Evolutionary conservation across 2,888 invertebrate species (phyloP), one percentile per base, ranked within the genome.

Genomic region (Tetragonisca angustula): DNA sequence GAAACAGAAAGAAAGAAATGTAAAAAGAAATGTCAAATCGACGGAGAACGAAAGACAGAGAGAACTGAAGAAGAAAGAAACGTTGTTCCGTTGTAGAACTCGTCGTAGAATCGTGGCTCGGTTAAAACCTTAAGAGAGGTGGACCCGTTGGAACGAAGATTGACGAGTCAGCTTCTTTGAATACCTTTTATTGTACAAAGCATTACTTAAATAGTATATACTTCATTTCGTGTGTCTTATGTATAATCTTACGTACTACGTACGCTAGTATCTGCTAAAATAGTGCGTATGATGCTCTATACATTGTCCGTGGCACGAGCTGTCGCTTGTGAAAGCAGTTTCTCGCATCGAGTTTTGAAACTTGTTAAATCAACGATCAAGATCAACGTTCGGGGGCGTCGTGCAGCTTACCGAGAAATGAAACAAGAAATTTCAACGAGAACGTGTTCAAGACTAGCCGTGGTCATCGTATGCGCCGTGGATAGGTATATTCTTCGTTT

Each of bases 161-260:
- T 69, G 85, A 84, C 69, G 64, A 83, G 76, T 76, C 49, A 75
- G 71, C 77, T 91, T 91, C 79, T 87, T 89, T 93, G 91, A 92
- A 93, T 93, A 94, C 92, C 90, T 92, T 94, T 94, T 93, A 94
- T 94, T 94, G 93, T 94, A 94, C 94, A 94, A 94, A 94, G 94
- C 94, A 93, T 94, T 94, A 94, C 93, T 94, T 93, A 93, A 94
- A 94, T 94, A 94, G 91, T 94, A 94, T 92, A 90, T 89, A 89
- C 83, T 89, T 87, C 69, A 92, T 91, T 90, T 91, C 84, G 86
- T 91, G 90, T 88, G 83, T 90, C 87, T 87, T 90, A 89, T 80
- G 76, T 85, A 82, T 83, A 84, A 82, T 73, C 82, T 85, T 91
- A 88, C 90, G 89, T 92, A 89, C 87, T 91, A 88, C 90, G 89